Conservation (phyloP, 2,113 vertebrate genomes). For the Pagrus major region DNA sequence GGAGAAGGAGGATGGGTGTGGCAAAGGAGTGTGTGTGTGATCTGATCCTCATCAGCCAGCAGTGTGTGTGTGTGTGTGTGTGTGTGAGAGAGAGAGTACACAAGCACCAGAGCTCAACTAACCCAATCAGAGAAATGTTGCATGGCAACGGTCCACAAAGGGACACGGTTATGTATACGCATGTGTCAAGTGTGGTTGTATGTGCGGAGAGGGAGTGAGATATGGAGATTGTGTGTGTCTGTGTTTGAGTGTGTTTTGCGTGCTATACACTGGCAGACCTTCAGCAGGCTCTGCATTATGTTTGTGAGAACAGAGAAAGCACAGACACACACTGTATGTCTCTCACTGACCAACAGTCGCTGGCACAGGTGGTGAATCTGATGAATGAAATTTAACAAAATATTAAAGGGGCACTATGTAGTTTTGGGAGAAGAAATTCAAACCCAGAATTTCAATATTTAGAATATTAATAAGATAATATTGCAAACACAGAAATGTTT, state of each 20-base stretch:
- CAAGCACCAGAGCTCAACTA: constrained; percentile 80
- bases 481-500: no score
- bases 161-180: constrained; percentile 70
- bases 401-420: no score
- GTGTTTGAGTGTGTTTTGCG: constrained; percentile 24
- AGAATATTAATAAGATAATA: no score
- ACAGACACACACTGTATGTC: background rate
- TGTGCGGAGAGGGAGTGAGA: constrained; percentile 52
- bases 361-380: constrained; percentile 46
- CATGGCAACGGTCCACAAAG: constrained; percentile 86
- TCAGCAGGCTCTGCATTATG: constrained; percentile 45
- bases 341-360: constrained; percentile 12
- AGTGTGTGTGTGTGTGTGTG: constrained; percentile 22
- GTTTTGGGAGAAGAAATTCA: no score
- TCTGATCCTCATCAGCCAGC: constrained; percentile 62
- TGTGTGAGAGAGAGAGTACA: constrained; percentile 21
- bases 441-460: no score
- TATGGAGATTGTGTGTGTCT: constrained; percentile 4
- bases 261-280: constrained; percentile 37
- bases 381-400: constrained; percentile 61
- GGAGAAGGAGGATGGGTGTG: constrained; percentile 79
- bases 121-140: constrained; percentile 88
- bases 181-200: constrained; percentile 74
- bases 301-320: constrained; percentile 14
- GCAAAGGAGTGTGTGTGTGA: constrained; percentile 63